A percentile compares a stretch with the other conserved stretches of the same genome.
phyloP scores from a whole-genome alignment of 2,797 vertebrate genomes.

The Poecilia wingei region DNA sequence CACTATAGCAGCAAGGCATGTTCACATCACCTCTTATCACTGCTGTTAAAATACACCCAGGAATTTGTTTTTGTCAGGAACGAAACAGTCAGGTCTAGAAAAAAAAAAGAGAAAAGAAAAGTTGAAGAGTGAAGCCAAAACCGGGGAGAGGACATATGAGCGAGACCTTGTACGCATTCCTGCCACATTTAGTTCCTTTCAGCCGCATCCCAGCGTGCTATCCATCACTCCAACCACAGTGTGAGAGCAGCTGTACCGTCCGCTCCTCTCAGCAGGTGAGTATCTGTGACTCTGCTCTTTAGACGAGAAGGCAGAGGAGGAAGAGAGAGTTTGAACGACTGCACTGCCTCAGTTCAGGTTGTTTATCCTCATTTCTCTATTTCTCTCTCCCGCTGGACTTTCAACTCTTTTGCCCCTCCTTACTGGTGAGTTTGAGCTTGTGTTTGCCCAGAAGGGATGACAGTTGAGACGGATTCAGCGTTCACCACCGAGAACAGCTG shows the following conservation, averaged over 20 bases:
- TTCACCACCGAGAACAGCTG: background rate
- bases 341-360: constrained; percentile 4
- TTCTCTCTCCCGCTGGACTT: background rate
- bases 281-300: background rate
- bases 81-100: background rate
- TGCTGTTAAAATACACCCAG: background rate
- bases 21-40: background rate
- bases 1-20: background rate
- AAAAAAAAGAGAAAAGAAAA: background rate
- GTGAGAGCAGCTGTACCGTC: constrained; percentile 3
- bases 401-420: background rate
- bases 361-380: background rate
- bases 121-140: constrained; percentile 3
- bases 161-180: constrained; percentile 2
- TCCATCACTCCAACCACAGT: constrained; percentile 17
- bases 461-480: background rate
- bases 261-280: constrained; percentile 25
- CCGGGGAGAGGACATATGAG: constrained; percentile 8
- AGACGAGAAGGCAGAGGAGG: background rate
- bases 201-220: background rate
- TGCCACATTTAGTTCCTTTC: constrained; percentile 10
- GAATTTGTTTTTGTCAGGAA: background rate
- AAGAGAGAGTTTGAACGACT: background rate
- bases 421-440: background rate
- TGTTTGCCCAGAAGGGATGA: background rate